Evolutionary conservation across 1,140 invertebrate genomes (phyloP).

Genomic region (Dendrolimus punctatus): DNA sequence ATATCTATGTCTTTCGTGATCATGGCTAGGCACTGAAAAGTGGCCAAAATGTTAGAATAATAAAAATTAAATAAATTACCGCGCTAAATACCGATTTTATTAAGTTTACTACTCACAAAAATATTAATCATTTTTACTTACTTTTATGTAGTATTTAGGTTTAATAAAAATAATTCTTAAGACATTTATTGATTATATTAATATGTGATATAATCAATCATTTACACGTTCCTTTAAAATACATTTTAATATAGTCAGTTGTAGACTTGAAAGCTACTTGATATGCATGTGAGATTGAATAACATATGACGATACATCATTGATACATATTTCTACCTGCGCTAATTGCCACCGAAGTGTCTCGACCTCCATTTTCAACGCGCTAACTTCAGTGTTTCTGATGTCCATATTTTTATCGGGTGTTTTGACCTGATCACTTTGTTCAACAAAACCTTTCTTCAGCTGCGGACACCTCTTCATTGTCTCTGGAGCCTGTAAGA

Average conservation of each 20-base stretch:
- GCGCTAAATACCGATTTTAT: no score
- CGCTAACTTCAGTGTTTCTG: slow-evolving; percentile 73
- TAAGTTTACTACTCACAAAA: no score
- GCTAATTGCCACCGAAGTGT: slow-evolving; percentile 86
- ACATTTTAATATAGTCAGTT: no score
- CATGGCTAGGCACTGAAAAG: no score
- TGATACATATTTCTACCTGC: slow-evolving; percentile 73
- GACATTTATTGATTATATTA: slow-evolving; percentile 17
- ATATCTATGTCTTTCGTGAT: no score
- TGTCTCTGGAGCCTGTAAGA: slow-evolving; percentile 55
- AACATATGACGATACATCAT: slow-evolving; percentile 2
- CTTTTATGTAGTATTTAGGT: no score
- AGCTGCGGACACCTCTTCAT: slow-evolving; percentile 52
- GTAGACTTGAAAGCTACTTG: no score
- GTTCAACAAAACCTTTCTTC: slow-evolving; percentile 39
- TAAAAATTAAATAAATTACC: no score
- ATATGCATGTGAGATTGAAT: background rate
- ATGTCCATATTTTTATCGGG: slow-evolving; percentile 42
- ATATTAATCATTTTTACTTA: no score
- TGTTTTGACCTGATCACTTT: slow-evolving; percentile 32
- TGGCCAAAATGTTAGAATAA: no score
- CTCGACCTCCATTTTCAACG: slow-evolving; percentile 82
- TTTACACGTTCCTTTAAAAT: no score
- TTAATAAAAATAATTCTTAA: background rate
- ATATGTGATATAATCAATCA: slow-evolving; percentile 8